Percentiles rank a stretch among this genome's conserved stretches.
Evolutionary conservation across 2,113 vertebrate genomes (phyloP).

Genomic region (Nyctereutes procyonoides): DNA sequence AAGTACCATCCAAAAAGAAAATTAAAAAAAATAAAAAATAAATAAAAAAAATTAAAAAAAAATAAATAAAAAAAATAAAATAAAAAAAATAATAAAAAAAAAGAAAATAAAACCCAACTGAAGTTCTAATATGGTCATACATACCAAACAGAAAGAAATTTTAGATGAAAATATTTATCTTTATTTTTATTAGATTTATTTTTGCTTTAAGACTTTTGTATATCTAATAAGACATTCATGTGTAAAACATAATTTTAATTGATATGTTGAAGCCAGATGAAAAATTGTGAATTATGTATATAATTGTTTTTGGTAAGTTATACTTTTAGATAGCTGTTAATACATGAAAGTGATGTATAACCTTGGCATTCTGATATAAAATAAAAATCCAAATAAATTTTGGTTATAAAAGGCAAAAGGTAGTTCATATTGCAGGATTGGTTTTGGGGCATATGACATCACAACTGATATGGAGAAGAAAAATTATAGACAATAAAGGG

Average conservation of each 20-base stretch:
- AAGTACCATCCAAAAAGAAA: not conserved
- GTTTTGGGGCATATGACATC: not conserved
- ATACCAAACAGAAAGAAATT: slow-evolving; percentile 64
- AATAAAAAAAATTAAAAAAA: no score
- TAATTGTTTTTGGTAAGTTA: slow-evolving; percentile 11
- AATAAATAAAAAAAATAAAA: no score
- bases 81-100: no score
- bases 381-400: slow-evolving; percentile 3
- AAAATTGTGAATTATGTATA: not conserved
- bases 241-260: slow-evolving; percentile 35
- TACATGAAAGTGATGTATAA: not conserved
- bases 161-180: slow-evolving; percentile 53
- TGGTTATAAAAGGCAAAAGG: not conserved
- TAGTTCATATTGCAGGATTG: not conserved
- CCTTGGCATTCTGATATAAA: not conserved
- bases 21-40: not conserved
- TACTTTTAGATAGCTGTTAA: not conserved
- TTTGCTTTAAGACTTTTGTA: slow-evolving; percentile 28
- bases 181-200: slow-evolving; percentile 14
- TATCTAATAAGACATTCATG: slow-evolving; percentile 6
- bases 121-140: not conserved
- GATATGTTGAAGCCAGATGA: not conserved
- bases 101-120: not conserved
- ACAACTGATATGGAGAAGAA: not conserved
- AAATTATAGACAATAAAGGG: not conserved